Base-by-base conservation (phyloP, 2,113 vertebrate genomes). In the Gnathonemus longibarbis region DNA sequence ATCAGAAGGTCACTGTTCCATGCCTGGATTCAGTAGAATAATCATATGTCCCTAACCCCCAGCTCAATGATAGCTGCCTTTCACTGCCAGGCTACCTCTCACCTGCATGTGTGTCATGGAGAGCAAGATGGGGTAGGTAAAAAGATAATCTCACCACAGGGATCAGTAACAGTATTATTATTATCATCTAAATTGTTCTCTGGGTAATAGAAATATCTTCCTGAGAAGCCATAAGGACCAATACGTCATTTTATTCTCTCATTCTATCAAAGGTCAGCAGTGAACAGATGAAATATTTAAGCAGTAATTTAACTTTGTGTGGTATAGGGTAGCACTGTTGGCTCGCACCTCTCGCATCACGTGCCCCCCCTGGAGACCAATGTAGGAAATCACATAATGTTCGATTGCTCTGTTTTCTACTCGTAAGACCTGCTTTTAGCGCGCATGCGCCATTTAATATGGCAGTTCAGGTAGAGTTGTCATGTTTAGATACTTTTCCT, bases 401-500 rank as follows among this genome's bases (percentile, higher is more conserved):
- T 89, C 39, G 89, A 89, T 70, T 39, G 56, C 84, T 89, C 87
- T 53, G 52, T 52, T 49, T 50, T 90, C 89, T 7, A 88, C 70
- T 21, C 48, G 21, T 35, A 66, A 35, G 3, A 42, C 77, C 83
- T 48, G 50, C 9, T 49, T 52, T n/a, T 39, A 80, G 15, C 2
- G 89, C 89, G 92, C 93, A 92, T 89, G 92, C 91, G 89, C 70
- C 6, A 80, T 2, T 35, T 1, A 3, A 10, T 39, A 96, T 96
- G 95, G 94, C 94, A 88, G 89, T 83, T 1, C 92, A 91, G 80
- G 92, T 91, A 5, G 92, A 94, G 52, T 1, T 96, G 89, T 84
- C 85, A 0, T 90, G 91, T 39, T 21, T 93, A 56, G 94, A 95
- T 0, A 42, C 45, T 8, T 95, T 96, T 24, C 95, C 95, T 0